Evolutionary conservation across 1,140 invertebrate genomes (phyloP).

Genomic region (Drosophila repletoides): DNA sequence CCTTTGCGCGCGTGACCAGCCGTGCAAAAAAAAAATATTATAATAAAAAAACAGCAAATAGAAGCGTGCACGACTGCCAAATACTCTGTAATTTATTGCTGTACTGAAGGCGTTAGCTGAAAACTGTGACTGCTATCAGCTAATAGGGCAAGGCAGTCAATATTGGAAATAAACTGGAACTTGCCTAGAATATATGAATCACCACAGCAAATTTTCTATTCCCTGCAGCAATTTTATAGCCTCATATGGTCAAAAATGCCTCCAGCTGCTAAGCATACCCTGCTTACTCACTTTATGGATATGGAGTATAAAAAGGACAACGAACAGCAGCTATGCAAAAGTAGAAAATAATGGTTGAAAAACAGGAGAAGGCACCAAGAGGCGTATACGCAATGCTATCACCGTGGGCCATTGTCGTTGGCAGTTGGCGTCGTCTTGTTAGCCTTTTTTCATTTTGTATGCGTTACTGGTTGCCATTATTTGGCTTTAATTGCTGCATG

Average conservation of each 20-base stretch:
- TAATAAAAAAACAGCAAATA: slow-evolving; percentile 1
- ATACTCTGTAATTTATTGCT: too few relatives aligned
- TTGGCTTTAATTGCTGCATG: slow-evolving; percentile 78
- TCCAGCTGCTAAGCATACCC: too few relatives aligned
- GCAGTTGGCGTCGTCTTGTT: slow-evolving; percentile 57
- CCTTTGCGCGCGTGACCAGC: slow-evolving; percentile 54
- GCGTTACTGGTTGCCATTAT: slow-evolving; percentile 74
- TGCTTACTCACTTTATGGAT: too few relatives aligned
- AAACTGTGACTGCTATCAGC: too few relatives aligned
- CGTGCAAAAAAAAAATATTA: slow-evolving; percentile 44
- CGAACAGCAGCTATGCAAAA: slow-evolving; percentile 47
- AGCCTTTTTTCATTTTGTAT: slow-evolving; percentile 71
- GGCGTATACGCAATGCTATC: slow-evolving; percentile 70
- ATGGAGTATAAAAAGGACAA: slow-evolving; percentile 1
- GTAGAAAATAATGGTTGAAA: slow-evolving; percentile 62
- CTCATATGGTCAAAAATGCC: too few relatives aligned
- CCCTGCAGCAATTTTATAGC: too few relatives aligned
- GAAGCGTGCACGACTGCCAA: too few relatives aligned
- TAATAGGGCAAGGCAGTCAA: too few relatives aligned
- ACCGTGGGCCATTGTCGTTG: slow-evolving; percentile 36
- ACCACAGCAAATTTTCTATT: too few relatives aligned
- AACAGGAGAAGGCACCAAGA: slow-evolving; percentile 22
- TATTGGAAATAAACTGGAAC: too few relatives aligned
- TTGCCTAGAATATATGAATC: too few relatives aligned
- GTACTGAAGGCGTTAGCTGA: too few relatives aligned